phyloP scores from a whole-genome alignment of 2,797 vertebrate genomes.

The Pelochelys cantorii region DNA sequence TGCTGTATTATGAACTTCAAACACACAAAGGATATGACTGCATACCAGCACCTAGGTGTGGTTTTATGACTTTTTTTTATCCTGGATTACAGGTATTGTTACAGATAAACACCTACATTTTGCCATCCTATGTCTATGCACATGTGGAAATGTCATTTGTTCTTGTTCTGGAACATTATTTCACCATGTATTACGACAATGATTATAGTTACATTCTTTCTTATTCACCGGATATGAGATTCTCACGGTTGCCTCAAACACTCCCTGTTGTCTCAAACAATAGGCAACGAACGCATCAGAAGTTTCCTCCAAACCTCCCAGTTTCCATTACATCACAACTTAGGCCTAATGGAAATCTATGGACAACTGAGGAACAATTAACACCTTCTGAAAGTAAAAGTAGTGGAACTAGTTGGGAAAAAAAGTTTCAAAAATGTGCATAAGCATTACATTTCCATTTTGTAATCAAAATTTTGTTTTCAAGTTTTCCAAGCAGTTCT shows the following conservation, averaged over 20 bases:
- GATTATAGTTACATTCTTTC: neutral
- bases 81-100: slow-evolving; percentile 15
- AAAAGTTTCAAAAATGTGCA: neutral
- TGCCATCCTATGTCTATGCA: slow-evolving; percentile 13
- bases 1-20: slow-evolving; percentile 64
- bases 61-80: slow-evolving; percentile 57
- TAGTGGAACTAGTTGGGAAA: neutral
- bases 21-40: slow-evolving; percentile 54
- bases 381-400: neutral
- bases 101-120: slow-evolving; percentile 23
- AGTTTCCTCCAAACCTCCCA: neutral
- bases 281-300: neutral
- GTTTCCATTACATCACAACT: neutral
- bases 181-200: rapidly evolving
- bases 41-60: slow-evolving; percentile 58
- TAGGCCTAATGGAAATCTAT: neutral
- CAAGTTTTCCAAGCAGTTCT: neutral
- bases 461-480: neutral
- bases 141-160: slow-evolving; percentile 14
- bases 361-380: rapidly evolving
- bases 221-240: neutral
- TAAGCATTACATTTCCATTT: rapidly evolving
- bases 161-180: neutral
- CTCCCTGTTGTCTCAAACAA: neutral
- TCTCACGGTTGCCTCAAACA: neutral